Evolutionary conservation across 2,113 vertebrate genomes (phyloP).

Genomic region (Tricholaema leucomelas): DNA sequence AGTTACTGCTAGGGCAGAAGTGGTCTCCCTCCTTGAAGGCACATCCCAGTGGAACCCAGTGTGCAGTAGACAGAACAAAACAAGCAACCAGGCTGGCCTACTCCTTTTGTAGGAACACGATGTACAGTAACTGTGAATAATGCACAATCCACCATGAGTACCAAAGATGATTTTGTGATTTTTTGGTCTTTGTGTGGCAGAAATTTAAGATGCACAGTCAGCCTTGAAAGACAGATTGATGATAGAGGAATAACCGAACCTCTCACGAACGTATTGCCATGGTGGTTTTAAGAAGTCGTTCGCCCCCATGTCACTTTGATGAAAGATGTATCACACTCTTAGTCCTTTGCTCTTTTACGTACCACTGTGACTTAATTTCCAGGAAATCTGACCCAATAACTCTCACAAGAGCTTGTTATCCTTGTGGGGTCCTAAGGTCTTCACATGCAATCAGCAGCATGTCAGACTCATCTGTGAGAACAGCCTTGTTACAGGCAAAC

Average conservation of each 20-base stretch:
- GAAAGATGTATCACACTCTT: background rate
- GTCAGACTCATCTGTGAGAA: background rate
- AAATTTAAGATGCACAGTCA: background rate
- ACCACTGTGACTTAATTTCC: background rate
- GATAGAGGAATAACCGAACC: background rate
- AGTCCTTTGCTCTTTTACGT: background rate
- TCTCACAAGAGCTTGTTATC: background rate
- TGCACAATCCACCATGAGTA: background rate
- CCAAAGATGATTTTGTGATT: background rate
- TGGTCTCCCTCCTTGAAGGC: background rate
- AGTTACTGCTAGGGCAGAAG: background rate
- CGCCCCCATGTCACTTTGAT: background rate
- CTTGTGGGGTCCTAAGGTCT: background rate
- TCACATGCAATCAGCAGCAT: background rate
- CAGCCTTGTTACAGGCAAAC: background rate
- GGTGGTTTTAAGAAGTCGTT: background rate
- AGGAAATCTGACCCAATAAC: background rate
- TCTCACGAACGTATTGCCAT: accelerated
- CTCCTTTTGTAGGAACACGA: background rate
- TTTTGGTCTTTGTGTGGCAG: background rate
- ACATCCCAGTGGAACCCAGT: background rate
- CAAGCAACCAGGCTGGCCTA: background rate
- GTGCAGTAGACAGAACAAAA: background rate
- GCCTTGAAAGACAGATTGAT: background rate
- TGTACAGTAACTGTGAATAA: background rate